Evolutionary conservation across 2,113 vertebrate species (phyloP).

Genomic region (Phrynocephalus versicolor): DNA sequence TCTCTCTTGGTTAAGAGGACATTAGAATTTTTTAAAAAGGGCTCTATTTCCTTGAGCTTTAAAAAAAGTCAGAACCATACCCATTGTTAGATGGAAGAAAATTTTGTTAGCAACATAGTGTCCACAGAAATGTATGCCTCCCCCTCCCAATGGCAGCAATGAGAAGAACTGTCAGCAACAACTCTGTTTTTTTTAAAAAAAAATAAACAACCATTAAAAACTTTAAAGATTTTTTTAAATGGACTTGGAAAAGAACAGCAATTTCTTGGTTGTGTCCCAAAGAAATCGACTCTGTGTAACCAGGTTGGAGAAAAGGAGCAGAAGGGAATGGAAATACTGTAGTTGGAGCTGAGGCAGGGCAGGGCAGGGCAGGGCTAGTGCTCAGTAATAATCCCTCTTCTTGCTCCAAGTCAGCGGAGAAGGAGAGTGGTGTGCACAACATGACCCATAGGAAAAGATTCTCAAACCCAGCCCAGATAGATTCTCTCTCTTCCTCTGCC

Average conservation of each 20-base stretch:
- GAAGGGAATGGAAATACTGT: neutral
- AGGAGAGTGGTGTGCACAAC: neutral
- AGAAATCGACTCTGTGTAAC: neutral
- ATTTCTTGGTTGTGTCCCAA: neutral
- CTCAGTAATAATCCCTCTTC: neutral
- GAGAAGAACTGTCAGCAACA: neutral
- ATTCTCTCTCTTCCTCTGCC: neutral
- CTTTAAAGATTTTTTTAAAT: neutral
- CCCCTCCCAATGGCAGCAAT: neutral
- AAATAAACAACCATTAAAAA: neutral
- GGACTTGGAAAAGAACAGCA: slow-evolving; percentile 14
- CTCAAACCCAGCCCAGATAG: slow-evolving; percentile 13
- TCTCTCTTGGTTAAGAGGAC: neutral
- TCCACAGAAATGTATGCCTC: neutral
- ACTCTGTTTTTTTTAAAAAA: neutral
- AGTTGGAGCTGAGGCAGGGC: neutral
- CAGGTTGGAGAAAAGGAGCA: neutral
- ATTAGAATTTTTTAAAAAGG: neutral
- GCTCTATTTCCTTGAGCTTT: neutral
- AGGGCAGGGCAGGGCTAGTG: neutral
- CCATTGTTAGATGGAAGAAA: neutral
- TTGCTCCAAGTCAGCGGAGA: neutral
- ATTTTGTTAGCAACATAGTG: neutral
- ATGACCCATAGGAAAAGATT: neutral
- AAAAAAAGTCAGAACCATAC: slow-evolving; percentile 1